Evolutionary conservation across 2,113 vertebrate genomes (phyloP), one percentile per base, ranked within the genome.

Genomic region (Eurypyga helias): DNA sequence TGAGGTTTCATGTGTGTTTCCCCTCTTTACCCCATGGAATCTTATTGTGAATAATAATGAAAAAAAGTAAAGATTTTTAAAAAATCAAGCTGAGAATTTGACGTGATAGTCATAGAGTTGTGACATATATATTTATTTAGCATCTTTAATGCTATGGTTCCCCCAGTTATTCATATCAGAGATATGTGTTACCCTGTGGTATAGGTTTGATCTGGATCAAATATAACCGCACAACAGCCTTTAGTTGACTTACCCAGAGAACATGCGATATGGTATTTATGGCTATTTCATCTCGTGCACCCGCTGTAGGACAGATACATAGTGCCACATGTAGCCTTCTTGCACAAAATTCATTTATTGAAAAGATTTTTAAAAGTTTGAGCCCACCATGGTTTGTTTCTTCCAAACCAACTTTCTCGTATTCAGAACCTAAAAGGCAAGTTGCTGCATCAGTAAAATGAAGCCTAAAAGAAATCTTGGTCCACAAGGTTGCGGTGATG

Each of bases 11-110:
- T 26, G 11, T 26, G 11, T 72, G 41, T 3, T 2, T 10, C 57
- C 17, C 8, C 0, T 3, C 23, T 6, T 1, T 2, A 12, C 9
- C 0, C 28, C 13, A 2, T 8, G 20, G 65, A 81, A 43, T 54
- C 7, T 82, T 76, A 71, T 7, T 43, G 23, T 52, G 51, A 83
- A 49, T 49, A 54, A 65, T 49, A 60, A 54, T 48, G 29, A 29
- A 58, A 49, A 65, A 29, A 66, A 54, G n/a, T 34, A 28, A 25
- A 41, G 41, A 46, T 20, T 38, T 64, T 33, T 5, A 11, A 5
- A 29, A 64, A 65, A 83, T 31, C 9, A 38, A 80, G 14, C 34
- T n/a, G 38, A 62, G 11, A 67, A 48, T 69, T 87, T 73, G 13
- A 24, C 28, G 25, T 69, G 11, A 46, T 62, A 43, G 29, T 75